Conservation (phyloP, 2,888 invertebrate species). For the Antitype chi region DNA sequence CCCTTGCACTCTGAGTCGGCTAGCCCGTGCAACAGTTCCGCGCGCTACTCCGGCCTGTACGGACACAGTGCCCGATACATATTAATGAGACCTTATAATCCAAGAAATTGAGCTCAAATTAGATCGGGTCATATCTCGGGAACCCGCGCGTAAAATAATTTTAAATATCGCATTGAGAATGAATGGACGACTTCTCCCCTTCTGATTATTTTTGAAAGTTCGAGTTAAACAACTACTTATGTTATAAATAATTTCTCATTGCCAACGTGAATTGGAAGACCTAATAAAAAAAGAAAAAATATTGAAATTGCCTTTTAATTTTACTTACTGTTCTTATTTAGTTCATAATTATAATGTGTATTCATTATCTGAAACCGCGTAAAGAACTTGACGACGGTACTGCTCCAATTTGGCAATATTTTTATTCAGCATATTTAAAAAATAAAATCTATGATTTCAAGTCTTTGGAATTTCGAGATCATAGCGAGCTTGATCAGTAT, state of each 20-base stretch:
- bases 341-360: neutral
- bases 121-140: neutral
- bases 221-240: neutral
- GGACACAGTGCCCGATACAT: neutral
- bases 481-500: too few relatives aligned
- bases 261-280: neutral
- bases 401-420: too few relatives aligned
- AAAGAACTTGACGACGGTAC: neutral
- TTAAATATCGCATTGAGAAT: slow-evolving; percentile 17
- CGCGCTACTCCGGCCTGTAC: neutral
- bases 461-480: too few relatives aligned
- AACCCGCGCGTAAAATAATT: neutral
- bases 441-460: too few relatives aligned
- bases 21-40: slow-evolving; percentile 43
- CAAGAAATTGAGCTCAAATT: slow-evolving; percentile 1
- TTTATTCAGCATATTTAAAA: too few relatives aligned
- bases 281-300: neutral
- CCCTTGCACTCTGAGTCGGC: slow-evolving; percentile 22
- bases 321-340: neutral
- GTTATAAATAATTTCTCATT: neutral
- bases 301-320: neutral
- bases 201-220: neutral
- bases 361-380: slow-evolving; percentile 3
- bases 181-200: neutral
- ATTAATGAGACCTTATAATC: neutral